Percentiles rank a stretch among this genome's conserved stretches.
Evolutionary conservation across 2,797 vertebrate genomes (phyloP).

Genomic region (Micropoecilia bifurca): DNA sequence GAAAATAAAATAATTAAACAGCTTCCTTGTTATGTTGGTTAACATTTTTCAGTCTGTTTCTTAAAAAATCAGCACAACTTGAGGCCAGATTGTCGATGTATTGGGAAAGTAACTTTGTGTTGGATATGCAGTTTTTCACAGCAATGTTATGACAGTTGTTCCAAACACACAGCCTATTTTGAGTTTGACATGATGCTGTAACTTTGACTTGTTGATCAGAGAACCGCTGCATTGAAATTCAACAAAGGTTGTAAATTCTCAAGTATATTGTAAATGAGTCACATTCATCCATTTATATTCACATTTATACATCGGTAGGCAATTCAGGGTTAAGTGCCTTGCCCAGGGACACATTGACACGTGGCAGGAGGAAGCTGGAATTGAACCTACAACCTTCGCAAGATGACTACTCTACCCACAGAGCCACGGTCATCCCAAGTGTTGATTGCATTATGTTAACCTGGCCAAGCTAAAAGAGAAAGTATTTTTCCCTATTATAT

Average conservation of each 20-base stretch:
- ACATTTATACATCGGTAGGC: no score
- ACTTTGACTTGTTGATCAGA: background rate
- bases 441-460: background rate
- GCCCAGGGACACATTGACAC: no score
- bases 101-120: background rate
- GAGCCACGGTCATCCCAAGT: no score
- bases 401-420: no score
- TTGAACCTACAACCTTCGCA: no score
- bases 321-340: no score
- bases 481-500: background rate
- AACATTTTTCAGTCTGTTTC: slow-evolving; percentile 17
- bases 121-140: background rate
- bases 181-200: background rate
- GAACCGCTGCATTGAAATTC: background rate
- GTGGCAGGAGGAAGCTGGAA: no score
- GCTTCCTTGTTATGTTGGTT: slow-evolving; percentile 6
- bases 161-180: background rate
- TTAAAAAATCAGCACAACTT: slow-evolving; percentile 14
- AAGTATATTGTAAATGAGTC: no score
- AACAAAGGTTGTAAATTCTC: background rate
- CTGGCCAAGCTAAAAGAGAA: no score
- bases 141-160: background rate
- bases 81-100: background rate
- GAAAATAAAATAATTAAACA: background rate
- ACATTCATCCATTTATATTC: no score